Evolutionary conservation across 2,797 vertebrate species (phyloP).

Genomic region (Ctenochaetus hawaiiensis): DNA sequence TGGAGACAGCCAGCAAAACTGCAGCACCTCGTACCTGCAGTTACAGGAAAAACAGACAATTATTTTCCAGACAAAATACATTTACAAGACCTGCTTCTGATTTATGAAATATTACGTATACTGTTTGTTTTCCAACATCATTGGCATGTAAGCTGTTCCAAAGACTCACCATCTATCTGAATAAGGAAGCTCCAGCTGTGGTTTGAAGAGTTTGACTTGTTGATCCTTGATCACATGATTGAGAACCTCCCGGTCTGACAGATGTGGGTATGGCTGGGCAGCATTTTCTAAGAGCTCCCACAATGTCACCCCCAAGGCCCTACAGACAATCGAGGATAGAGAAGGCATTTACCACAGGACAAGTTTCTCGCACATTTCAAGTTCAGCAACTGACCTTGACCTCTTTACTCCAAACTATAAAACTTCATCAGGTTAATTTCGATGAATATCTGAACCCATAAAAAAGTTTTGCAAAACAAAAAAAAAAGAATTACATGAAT

Average conservation of each 20-base stretch:
- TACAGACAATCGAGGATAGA: constrained; percentile 59
- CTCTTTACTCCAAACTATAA: constrained; percentile 13
- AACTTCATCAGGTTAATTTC: neutral
- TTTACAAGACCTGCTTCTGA: neutral
- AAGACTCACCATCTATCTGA: constrained; percentile 94
- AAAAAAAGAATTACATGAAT: neutral
- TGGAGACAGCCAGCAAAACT: constrained; percentile 96
- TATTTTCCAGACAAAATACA: neutral
- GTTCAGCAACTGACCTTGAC: constrained; percentile 12
- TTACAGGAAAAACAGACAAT: constrained; percentile 11
- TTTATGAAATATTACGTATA: neutral
- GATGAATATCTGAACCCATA: neutral
- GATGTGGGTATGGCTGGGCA: constrained; percentile 90
- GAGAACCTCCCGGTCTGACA: constrained; percentile 94
- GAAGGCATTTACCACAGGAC: constrained; percentile 23
- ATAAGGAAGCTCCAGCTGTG: constrained; percentile 94
- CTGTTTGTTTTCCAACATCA: neutral
- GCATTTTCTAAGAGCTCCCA: constrained; percentile 92
- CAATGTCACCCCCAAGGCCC: constrained; percentile 95
- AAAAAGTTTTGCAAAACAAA: neutral
- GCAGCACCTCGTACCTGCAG: constrained; percentile 94
- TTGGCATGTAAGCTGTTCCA: neutral
- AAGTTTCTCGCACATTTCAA: neutral
- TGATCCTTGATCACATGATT: constrained; percentile 95
- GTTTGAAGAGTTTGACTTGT: constrained; percentile 93